phyloP scores from a whole-genome alignment of 2,888 invertebrate genomes.

The Papilio protenor region DNA sequence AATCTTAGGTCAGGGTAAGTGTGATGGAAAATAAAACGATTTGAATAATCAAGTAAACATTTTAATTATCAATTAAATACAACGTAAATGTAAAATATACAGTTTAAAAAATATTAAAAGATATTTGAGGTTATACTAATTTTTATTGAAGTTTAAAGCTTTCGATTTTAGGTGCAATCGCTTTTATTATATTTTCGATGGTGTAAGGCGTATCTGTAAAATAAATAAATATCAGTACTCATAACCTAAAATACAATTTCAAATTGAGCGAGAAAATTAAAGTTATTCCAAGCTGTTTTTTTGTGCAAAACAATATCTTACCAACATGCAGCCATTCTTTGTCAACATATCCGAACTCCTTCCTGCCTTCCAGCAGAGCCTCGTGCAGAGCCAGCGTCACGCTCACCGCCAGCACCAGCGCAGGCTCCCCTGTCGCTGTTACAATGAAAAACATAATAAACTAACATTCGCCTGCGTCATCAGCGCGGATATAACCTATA shows the following conservation, averaged over 20 bases:
- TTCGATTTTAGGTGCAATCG: slow-evolving; percentile 65
- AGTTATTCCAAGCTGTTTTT: background rate
- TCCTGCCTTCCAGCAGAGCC: slow-evolving; percentile 85
- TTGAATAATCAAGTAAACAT: background rate
- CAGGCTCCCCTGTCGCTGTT: slow-evolving; percentile 84
- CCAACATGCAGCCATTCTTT: slow-evolving; percentile 84
- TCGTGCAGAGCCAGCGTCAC: slow-evolving; percentile 85
- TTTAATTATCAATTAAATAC: no score
- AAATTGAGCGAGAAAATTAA: background rate
- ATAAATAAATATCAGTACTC: slow-evolving; percentile 39
- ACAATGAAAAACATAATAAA: background rate
- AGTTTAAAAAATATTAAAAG: no score
- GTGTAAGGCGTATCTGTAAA: slow-evolving; percentile 80
- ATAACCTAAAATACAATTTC: background rate
- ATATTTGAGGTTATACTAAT: background rate
- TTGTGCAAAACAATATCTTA: slow-evolving; percentile 58
- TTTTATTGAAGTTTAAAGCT: slow-evolving; percentile 60
- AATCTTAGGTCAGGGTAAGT: background rate
- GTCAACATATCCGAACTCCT: slow-evolving; percentile 82
- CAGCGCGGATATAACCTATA: no score
- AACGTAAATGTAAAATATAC: no score
- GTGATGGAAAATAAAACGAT: background rate
- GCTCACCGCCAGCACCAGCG: slow-evolving; percentile 74
- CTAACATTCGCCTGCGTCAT: no score
- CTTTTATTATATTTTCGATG: slow-evolving; percentile 75